Percentiles rank a stretch among this genome's conserved stretches.
These are phyloP conservation scores for Paedocypris sp. DNA, from an alignment of 2,113 vertebrate species.

Conservation along the genomic window DNA sequence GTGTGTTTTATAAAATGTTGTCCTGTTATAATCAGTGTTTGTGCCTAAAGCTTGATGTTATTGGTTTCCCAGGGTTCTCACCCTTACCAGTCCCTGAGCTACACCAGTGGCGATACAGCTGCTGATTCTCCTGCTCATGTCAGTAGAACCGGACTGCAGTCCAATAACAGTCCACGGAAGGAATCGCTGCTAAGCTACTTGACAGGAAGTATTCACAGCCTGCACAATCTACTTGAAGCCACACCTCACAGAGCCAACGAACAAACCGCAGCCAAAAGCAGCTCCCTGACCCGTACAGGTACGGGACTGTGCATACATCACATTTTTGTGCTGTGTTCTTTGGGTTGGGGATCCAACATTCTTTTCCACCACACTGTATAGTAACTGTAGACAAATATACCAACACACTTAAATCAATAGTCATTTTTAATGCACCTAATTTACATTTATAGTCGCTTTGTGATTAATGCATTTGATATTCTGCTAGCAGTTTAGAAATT, in stretches of 20 bases:
- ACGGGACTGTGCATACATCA: background rate
- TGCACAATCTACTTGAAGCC: conserved; percentile 90
- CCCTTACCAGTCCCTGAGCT: conserved; percentile 93
- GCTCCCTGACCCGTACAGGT: conserved; percentile 89
- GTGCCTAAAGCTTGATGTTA: background rate
- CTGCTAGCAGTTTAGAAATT: too few species aligned
- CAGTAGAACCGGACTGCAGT: conserved; percentile 64
- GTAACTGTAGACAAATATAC: too few species aligned
- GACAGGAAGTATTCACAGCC: conserved; percentile 89
- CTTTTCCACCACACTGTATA: too few species aligned
- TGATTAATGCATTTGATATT: too few species aligned
- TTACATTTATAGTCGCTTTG: too few species aligned
- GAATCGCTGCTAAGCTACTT: conserved; percentile 93
- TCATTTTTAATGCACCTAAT: too few species aligned
- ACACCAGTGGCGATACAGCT: conserved; percentile 92
- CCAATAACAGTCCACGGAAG: conserved; percentile 88
- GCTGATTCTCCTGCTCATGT: conserved; percentile 90
- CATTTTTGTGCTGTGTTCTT: background rate
- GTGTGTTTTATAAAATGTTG: background rate
- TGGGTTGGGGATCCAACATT: too few species aligned
- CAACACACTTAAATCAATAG: too few species aligned
- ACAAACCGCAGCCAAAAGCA: conserved; percentile 70
- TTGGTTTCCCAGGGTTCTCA: conserved; percentile 74
- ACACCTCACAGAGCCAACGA: conserved; percentile 75
- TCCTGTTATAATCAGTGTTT: background rate